phyloP scores from a whole-genome alignment of 2,797 vertebrate genomes.

The Bryconaethiops microstoma region DNA sequence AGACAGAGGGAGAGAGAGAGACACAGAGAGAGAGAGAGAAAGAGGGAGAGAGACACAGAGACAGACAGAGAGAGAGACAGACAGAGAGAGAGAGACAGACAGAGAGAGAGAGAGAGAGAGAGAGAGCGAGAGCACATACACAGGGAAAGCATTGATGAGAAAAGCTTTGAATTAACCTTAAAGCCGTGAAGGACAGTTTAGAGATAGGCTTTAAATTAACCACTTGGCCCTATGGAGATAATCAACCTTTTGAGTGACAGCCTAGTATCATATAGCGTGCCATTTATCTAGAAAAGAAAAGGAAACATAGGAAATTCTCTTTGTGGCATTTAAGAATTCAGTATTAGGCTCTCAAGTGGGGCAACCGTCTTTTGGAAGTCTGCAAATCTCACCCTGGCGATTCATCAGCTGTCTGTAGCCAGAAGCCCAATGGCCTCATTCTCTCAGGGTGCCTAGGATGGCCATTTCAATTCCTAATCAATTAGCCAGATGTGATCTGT shows the following conservation, averaged over 20 bases:
- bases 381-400: too few species aligned
- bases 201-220: conserved; percentile 37
- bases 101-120: conserved; percentile 16
- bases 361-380: too few species aligned
- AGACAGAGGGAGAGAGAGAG: background rate
- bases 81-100: conserved; percentile 31
- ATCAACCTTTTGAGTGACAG: conserved; percentile 32
- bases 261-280: background rate
- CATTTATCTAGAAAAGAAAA: background rate
- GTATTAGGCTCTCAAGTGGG: too few species aligned
- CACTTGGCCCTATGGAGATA: conserved; percentile 16
- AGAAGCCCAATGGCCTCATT: too few species aligned
- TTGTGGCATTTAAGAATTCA: background rate
- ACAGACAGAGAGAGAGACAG: background rate
- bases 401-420: too few species aligned
- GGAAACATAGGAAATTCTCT: background rate
- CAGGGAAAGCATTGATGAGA: conserved; percentile 37
- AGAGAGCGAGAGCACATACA: too few species aligned
- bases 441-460: too few species aligned
- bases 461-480: too few species aligned
- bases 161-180: conserved; percentile 52
- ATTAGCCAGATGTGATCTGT: too few species aligned
- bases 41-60: too few species aligned
- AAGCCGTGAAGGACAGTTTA: conserved; percentile 10
- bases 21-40: too few species aligned